These are phyloP conservation scores for Piscicola geometra DNA, from an alignment of 2,888 invertebrate genomes.

Conservation along the genomic window DNA sequence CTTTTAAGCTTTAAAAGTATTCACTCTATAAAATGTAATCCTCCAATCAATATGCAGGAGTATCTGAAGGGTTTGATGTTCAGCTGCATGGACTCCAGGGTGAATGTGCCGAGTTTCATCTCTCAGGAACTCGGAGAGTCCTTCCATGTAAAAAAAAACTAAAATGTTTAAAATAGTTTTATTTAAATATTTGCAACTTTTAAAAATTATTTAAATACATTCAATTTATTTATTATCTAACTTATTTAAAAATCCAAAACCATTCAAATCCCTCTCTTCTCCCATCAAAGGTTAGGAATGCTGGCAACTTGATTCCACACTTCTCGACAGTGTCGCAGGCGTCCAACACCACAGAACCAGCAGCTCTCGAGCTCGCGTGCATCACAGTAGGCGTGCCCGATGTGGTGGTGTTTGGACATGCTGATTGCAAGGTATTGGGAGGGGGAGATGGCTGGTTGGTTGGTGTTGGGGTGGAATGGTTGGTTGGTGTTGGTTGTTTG, in stretches of 20 bases:
- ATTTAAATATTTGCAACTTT: neutral
- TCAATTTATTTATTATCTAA: neutral
- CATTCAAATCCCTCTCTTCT: neutral
- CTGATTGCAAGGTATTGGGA: constrained; percentile 75
- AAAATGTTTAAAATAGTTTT: neutral
- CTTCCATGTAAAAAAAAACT: constrained; percentile 72
- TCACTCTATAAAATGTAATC: neutral
- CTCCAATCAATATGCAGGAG: too few species aligned
- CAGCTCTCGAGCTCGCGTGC: constrained; percentile 88
- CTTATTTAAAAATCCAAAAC: neutral
- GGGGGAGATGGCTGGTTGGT: neutral
- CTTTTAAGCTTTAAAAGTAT: neutral
- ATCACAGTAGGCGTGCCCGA: constrained; percentile 83
- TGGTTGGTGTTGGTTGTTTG: too few species aligned
- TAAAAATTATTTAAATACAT: neutral
- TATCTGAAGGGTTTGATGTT: constrained; percentile 95
- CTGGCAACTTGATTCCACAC: constrained; percentile 86
- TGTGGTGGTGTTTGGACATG: constrained; percentile 92
- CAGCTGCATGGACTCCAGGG: constrained; percentile 95
- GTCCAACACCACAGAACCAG: constrained; percentile 87
- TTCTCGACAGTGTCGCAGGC: constrained; percentile 61
- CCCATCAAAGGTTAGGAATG: constrained; percentile 65
- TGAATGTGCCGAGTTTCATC: constrained; percentile 91
- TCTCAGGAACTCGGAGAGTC: constrained; percentile 93
- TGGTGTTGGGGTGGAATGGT: neutral